Base-by-base conservation (phyloP, 1,140 invertebrate genomes). In the Leucophenga varia region DNA sequence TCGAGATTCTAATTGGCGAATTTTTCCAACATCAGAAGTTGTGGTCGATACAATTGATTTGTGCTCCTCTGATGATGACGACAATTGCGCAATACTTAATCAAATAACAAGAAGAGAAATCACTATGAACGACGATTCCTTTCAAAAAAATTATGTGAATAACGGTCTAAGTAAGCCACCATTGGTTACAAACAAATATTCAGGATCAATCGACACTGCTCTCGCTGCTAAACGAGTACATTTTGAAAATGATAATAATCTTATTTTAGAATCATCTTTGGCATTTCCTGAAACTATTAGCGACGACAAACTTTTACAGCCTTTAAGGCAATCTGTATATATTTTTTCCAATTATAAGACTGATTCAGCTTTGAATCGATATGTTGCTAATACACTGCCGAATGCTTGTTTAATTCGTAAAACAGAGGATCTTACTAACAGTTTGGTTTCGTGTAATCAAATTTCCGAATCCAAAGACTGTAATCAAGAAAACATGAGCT, bases 31-130 rank as follows among this genome's bases (percentile, higher is more conserved):
- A 10, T 59, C 43, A 10, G 63, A 73, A 47, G 64, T 71, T n/a
- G 50, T 76, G 28, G 70, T 81, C 9, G 71, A 78, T 21, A 64
- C 77, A 45, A 79, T 81, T 46, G 76, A 81, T 54, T 74, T 81
- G 10, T 81, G 79, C 47, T 80, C 80, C 8, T 81, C 80, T 0
- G 79, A 80, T 22, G 79, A 81, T n/a, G 79, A 81, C 6, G 73
- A n/a, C 6, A 19, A 41, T 10, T n/a, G n/a, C n/a, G n/a, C n/a
- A n/a, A n/a, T n/a, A n/a, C n/a, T n/a, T n/a, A n/a, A n/a, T 2
- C 3, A 16, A 9, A 36, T 3, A 3, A 3, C 7, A 59, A 6
- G 4, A 25, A 6, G 38, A 49, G 35, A 18, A 44, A 6, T 35
- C 19, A 20, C 38, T 12, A 2, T 6, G 2, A 40, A 8, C 16